Percentiles rank a stretch among this genome's conserved stretches.
Evolutionary conservation across 2,113 vertebrate genomes (phyloP).

Genomic region (Phrynosoma blainvillii): DNA sequence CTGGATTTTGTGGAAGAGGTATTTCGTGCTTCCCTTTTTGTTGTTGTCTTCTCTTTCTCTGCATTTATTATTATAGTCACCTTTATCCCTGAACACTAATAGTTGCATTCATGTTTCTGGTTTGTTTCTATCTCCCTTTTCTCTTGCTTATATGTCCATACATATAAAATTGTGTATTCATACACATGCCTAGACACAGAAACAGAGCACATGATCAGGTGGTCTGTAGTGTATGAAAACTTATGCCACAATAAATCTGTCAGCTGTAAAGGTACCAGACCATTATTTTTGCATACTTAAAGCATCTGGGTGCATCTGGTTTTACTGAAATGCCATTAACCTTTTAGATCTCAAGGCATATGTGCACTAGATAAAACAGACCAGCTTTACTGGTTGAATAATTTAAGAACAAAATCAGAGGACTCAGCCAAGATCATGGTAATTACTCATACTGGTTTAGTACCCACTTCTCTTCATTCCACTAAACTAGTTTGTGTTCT

Average conservation of each 20-base stretch:
- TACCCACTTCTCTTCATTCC: background rate
- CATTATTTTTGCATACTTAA: background rate
- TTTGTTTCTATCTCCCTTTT: no score
- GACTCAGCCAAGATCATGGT: conserved; percentile 36
- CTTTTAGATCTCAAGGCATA: background rate
- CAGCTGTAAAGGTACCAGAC: background rate
- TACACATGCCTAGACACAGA: background rate
- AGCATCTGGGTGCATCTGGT: no score
- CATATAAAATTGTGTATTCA: background rate
- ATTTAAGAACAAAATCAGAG: conserved; percentile 36
- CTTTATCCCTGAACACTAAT: no score
- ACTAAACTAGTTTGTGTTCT: conserved; percentile 1
- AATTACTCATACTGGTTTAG: conserved; percentile 1
- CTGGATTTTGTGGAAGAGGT: no score
- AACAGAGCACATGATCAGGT: no score
- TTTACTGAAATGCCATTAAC: background rate
- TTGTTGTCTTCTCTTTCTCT: no score
- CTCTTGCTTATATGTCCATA: background rate
- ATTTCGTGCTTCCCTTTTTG: no score
- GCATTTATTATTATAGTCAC: no score
- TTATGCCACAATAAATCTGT: background rate
- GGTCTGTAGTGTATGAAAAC: background rate
- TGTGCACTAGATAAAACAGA: background rate
- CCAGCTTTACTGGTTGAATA: conserved; percentile 30
- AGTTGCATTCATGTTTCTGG: no score